A percentile compares a stretch with the other conserved stretches of the same genome.
Conservation (phyloP, 1,140 invertebrate species). For the Bombus breviceps region DNA sequence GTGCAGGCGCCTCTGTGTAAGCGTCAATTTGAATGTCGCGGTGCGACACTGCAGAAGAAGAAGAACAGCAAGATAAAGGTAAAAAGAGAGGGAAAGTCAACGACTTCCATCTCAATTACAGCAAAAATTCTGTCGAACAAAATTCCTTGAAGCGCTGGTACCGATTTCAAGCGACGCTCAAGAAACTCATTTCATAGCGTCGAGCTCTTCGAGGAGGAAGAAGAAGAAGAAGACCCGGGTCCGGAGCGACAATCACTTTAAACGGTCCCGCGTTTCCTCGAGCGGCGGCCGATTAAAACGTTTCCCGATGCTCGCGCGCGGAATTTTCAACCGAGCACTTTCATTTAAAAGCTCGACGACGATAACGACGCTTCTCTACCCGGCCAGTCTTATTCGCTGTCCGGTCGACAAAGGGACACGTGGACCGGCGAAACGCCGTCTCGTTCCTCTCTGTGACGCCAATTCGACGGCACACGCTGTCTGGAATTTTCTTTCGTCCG, state of each 20-base stretch:
- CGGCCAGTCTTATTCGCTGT: conserved; percentile 34
- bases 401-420: conserved; percentile 45
- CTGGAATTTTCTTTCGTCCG: conserved; percentile 53
- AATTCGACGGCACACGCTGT: neutral
- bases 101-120: conserved; percentile 33
- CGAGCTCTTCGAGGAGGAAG: neutral
- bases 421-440: conserved; percentile 32
- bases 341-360: conserved; percentile 51
- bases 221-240: neutral
- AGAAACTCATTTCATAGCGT: conserved; percentile 41
- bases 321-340: conserved; percentile 52
- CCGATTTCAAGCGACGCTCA: conserved; percentile 22
- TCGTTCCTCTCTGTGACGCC: neutral
- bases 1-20: neutral
- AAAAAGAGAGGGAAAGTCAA: neutral
- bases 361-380: conserved; percentile 30
- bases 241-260: conserved; percentile 31
- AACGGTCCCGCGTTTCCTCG: conserved; percentile 40
- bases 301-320: conserved; percentile 43
- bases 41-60: neutral
- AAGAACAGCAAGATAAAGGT: neutral
- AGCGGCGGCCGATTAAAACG: conserved; percentile 43
- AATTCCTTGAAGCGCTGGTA: conserved; percentile 27
- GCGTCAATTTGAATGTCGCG: neutral
- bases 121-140: conserved; percentile 34